Conservation (phyloP, 2,113 vertebrate species). For the Acanthochromis polyacanthus region DNA sequence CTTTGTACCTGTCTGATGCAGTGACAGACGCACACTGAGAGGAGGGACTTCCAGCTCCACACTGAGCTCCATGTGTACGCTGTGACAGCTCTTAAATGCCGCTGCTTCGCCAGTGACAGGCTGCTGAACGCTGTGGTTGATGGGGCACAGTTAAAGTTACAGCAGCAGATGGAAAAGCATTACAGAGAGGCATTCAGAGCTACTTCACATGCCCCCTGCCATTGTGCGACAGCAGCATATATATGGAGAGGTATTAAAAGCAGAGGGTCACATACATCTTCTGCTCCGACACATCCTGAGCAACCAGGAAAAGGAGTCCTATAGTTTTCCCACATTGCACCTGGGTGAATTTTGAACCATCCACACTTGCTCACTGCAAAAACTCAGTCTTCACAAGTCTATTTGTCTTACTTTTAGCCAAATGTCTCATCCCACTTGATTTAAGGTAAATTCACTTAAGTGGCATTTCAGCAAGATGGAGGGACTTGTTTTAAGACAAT, state of each 20-base stretch:
- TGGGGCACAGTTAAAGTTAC: slow-evolving; percentile 76
- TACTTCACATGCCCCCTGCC: slow-evolving; percentile 58
- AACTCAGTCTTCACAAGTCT: too few relatives aligned
- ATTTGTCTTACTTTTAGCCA: too few relatives aligned
- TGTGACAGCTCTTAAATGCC: slow-evolving; percentile 59
- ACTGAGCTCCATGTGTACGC: slow-evolving; percentile 38
- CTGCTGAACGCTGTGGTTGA: slow-evolving; percentile 66
- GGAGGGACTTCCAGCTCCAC: slow-evolving; percentile 22
- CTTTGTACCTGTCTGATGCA: slow-evolving; percentile 45
- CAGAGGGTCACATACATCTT: slow-evolving; percentile 60
- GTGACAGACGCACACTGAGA: slow-evolving; percentile 40
- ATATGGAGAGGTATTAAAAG: slow-evolving; percentile 63
- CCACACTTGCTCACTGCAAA: neutral
- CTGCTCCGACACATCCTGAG: slow-evolving; percentile 59
- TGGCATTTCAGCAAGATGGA: too few relatives aligned
- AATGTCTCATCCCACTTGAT: too few relatives aligned
- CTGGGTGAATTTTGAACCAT: slow-evolving; percentile 33
- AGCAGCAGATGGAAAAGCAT: slow-evolving; percentile 78
- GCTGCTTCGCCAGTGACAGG: slow-evolving; percentile 61
- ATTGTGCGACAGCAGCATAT: slow-evolving; percentile 53
- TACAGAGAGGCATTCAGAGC: slow-evolving; percentile 50
- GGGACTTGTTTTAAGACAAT: too few relatives aligned
- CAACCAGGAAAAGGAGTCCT: slow-evolving; percentile 55
- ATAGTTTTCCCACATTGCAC: slow-evolving; percentile 62
- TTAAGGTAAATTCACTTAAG: too few relatives aligned